Evolutionary conservation across 2,113 vertebrate genomes (phyloP).

Genomic region (Gopherus flavomarginatus): DNA sequence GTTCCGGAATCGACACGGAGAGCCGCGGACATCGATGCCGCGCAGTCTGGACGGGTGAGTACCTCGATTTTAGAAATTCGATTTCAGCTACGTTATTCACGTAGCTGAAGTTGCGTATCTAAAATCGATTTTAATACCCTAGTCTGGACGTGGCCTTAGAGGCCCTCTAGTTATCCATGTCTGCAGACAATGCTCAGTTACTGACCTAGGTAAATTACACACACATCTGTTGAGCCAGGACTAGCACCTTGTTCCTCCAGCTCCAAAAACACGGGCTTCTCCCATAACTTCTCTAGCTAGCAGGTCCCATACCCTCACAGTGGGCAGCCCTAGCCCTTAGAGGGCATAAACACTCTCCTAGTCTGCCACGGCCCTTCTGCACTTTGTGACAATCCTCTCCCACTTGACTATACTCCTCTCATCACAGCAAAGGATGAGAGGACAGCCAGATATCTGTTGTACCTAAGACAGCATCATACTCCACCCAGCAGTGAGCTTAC

Average conservation of each 20-base stretch:
- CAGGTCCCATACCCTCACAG: not conserved
- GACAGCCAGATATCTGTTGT: not conserved
- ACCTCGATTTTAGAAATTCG: no score
- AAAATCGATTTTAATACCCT: no score
- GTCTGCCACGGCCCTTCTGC: not conserved
- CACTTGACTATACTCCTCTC: not conserved
- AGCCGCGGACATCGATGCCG: no score
- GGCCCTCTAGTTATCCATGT: not conserved
- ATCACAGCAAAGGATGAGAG: not conserved
- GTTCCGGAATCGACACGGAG: no score
- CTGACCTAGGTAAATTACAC: not conserved
- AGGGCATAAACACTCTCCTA: not conserved
- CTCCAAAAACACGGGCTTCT: not conserved
- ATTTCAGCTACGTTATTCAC: no score
- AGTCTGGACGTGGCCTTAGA: no score
- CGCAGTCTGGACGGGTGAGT: no score
- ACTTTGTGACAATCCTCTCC: not conserved
- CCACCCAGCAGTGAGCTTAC: not conserved
- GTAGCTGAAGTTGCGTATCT: no score
- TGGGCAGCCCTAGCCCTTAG: not conserved
- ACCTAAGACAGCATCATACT: not conserved
- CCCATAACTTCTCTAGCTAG: not conserved
- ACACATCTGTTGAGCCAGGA: not conserved
- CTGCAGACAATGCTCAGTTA: not conserved
- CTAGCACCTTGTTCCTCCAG: not conserved